phyloP scores from a whole-genome alignment of 2,113 vertebrate genomes.

The Amphiprion percula region DNA sequence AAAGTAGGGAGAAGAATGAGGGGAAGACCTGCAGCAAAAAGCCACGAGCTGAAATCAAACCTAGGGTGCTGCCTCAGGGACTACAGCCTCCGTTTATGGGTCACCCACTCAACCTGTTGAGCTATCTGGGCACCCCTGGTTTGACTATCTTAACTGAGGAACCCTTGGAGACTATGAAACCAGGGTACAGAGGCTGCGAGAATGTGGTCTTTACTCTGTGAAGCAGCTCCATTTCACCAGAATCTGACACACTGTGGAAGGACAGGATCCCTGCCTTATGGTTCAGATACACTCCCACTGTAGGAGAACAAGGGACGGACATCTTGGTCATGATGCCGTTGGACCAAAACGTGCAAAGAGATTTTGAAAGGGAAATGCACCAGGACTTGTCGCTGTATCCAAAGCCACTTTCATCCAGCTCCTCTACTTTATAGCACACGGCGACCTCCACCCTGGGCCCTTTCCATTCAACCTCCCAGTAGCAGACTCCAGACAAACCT shows the following conservation, averaged over 20 bases:
- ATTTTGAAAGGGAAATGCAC: slow-evolving; percentile 77
- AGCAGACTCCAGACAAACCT: slow-evolving; percentile 52
- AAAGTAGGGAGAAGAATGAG: too few relatives aligned
- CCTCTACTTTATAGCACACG: slow-evolving; percentile 77
- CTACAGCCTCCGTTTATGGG: too few relatives aligned
- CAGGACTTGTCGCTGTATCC: slow-evolving; percentile 85
- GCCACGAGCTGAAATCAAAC: too few relatives aligned
- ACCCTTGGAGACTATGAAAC: slow-evolving; percentile 55
- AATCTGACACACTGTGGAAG: slow-evolving; percentile 48
- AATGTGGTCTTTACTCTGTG: slow-evolving; percentile 54
- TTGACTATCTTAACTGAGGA: slow-evolving; percentile 22
- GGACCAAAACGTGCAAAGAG: slow-evolving; percentile 85
- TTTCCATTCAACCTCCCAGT: slow-evolving; percentile 71
- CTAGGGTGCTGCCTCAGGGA: too few relatives aligned
- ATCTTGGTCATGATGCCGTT: slow-evolving; percentile 31
- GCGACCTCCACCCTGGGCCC: slow-evolving; percentile 81
- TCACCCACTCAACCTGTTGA: too few relatives aligned
- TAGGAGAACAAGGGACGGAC: background rate
- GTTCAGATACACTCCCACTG: slow-evolving; percentile 57
- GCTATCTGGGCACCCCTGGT: background rate
- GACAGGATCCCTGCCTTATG: slow-evolving; percentile 30
- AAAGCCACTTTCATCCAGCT: slow-evolving; percentile 78
- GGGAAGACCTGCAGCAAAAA: too few relatives aligned
- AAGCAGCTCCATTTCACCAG: slow-evolving; percentile 45
- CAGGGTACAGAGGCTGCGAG: slow-evolving; percentile 48